Conservation (phyloP, 2,888 invertebrate species). For the Phrixothrix hirtus region DNA sequence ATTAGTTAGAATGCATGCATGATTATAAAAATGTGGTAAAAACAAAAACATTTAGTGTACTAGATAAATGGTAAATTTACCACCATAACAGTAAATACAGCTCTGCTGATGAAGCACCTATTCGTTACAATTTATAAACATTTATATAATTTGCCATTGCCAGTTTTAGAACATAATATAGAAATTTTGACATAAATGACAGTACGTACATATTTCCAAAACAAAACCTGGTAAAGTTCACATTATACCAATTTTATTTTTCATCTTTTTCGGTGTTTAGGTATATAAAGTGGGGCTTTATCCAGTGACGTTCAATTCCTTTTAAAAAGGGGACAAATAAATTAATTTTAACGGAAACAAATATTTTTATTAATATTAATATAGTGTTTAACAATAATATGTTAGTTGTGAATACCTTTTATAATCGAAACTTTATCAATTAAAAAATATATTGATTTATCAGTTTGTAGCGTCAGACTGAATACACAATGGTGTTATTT, state of each 20-base stretch:
- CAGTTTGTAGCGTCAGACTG: too few species aligned
- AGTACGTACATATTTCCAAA: constrained; percentile 46
- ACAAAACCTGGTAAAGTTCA: constrained; percentile 43
- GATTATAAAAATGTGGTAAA: too few species aligned
- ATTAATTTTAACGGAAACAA: too few species aligned
- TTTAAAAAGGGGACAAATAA: too few species aligned
- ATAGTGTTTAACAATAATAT: too few species aligned
- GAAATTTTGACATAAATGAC: constrained; percentile 45
- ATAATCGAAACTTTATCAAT: too few species aligned
- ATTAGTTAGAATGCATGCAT: too few species aligned
- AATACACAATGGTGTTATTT: too few species aligned
- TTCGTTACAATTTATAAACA: constrained; percentile 7
- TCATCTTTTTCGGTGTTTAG: constrained; percentile 36
- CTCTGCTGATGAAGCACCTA: constrained; percentile 4
- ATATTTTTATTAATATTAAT: too few species aligned
- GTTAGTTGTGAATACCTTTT: too few species aligned
- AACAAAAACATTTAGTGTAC: too few species aligned
- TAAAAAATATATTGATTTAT: too few species aligned
- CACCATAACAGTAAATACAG: constrained; percentile 6
- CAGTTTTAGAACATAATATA: constrained; percentile 17
- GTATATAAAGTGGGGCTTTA: constrained; percentile 15
- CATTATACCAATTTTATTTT: constrained; percentile 36
- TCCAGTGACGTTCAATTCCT: constrained; percentile 7
- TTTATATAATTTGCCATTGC: constrained; percentile 12
- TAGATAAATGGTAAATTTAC: constrained; percentile 16